Percentiles rank a stretch among this genome's conserved stretches.
phyloP scores from a whole-genome alignment of 1,140 invertebrate species.

The Caligus rogercresseyi region DNA sequence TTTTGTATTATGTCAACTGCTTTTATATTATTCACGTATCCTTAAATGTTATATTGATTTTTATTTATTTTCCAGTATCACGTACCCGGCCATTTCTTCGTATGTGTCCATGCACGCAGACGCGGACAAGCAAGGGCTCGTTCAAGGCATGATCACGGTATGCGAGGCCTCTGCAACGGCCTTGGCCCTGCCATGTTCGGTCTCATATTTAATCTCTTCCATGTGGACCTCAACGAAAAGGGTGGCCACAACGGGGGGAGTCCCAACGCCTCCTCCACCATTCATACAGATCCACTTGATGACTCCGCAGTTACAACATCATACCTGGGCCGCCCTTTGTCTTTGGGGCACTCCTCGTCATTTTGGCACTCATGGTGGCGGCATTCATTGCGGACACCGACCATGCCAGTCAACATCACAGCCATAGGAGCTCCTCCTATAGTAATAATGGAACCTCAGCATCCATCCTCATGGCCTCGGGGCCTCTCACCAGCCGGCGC shows the following conservation, averaged over 20 bases:
- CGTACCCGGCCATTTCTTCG: constrained; percentile 97
- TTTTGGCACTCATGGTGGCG: constrained; percentile 79
- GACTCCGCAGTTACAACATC: constrained; percentile 34
- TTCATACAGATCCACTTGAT: constrained; percentile 2
- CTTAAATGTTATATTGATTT: background rate
- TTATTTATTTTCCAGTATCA: constrained; percentile 42
- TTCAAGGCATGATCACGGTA: constrained; percentile 95
- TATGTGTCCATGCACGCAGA: constrained; percentile 94
- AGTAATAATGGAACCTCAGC: constrained; percentile 24
- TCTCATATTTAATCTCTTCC: constrained; percentile 94
- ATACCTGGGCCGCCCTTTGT: constrained; percentile 99
- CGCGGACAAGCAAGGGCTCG: constrained; percentile 85
- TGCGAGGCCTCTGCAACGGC: constrained; percentile 79
- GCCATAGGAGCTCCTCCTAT: constrained; percentile 32
- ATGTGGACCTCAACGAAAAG: constrained; percentile 78
- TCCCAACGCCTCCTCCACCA: background rate
- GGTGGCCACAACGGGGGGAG: background rate
- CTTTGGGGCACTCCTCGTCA: constrained; percentile 87
- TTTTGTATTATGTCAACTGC: too few species aligned
- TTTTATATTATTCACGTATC: too few species aligned
- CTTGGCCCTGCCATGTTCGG: constrained; percentile 90
- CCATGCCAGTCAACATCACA: constrained; percentile 32
- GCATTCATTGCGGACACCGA: constrained; percentile 64
- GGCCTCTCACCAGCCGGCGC: constrained; percentile 24
- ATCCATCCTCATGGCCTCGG: constrained; percentile 24